Evolutionary conservation across 2,888 invertebrate genomes (phyloP), one percentile per base, ranked within the genome.

Genomic region (Ecliptopera silaceata): DNA sequence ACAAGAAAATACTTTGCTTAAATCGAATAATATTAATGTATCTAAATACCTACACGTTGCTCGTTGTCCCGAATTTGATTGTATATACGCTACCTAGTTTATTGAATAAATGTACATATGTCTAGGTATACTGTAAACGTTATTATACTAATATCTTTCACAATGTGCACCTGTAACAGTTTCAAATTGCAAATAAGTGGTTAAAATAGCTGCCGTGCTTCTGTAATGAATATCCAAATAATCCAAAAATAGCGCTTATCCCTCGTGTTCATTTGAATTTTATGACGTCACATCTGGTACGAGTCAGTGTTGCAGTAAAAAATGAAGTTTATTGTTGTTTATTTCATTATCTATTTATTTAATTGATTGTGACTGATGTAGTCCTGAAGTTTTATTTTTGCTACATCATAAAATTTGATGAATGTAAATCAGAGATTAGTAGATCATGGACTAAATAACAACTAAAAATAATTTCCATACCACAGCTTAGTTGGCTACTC

Each of bases 181-280:
- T 88, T 90, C 88, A 80, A 81, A 84, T 89, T 88, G 88, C 88
- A 88, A 86, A 85, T 38, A 45, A 80, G 83, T 15, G 12, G 34
- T 82, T 77, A 84, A 90, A 90, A 90, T 91, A 90, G 84, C 80
- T 79, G 59, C 70, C 76, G 72, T 82, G 79, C 75, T 72, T 74
- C 76, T 75, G 74, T 80, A 81, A 79, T 79, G 75, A 77, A 77
- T 77, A 77, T 77, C 78, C 72, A 76, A 68, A 78, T 78, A 77
- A 80, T 84, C 90, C 89, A 89, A 89, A 91, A 90, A 91, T 91
- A 91, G 90, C 86, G 88, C 89, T 80, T 70, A 74, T 68, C 67
- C 68, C 63, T 59, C 60, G 67, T 43, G 62, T 70, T 66, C 66
- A 52, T 75, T 68, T 66, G 69, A 59, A 44, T 56, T 36, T 32